Conservation (phyloP, 2,888 invertebrate species). For the Tromatobia lineatoria region DNA sequence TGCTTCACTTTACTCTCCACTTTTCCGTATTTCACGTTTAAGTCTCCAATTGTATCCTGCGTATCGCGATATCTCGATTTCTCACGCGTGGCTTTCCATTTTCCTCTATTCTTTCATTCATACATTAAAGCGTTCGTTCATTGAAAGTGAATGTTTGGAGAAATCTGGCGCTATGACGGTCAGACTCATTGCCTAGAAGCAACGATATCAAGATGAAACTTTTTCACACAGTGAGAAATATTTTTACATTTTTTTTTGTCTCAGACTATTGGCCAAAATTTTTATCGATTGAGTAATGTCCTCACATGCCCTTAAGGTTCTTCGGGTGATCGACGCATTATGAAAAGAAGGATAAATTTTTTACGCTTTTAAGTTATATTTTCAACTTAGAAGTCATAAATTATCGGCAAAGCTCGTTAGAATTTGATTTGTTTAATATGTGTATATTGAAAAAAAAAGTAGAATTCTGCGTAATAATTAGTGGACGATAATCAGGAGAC, state of each 20-base stretch:
- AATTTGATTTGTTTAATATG: no score
- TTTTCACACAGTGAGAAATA: background rate
- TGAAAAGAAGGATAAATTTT: no score
- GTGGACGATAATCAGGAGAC: no score
- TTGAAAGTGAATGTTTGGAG: slow-evolving; percentile 14
- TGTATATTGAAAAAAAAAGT: no score
- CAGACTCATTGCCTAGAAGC: background rate
- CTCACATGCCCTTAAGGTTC: no score
- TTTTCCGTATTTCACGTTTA: slow-evolving; percentile 28
- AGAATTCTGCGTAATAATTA: no score
- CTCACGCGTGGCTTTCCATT: slow-evolving; percentile 41
- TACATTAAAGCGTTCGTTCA: slow-evolving; percentile 30
- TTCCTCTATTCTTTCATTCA: slow-evolving; percentile 28
- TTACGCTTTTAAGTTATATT: no score
- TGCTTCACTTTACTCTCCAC: slow-evolving; percentile 36
- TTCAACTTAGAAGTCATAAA: no score
- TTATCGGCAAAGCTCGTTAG: no score
- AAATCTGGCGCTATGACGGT: background rate
- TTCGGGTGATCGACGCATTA: no score
- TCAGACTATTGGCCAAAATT: no score
- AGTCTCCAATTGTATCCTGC: slow-evolving; percentile 32
- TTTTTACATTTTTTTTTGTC: background rate
- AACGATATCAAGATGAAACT: slow-evolving; percentile 1
- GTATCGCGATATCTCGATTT: slow-evolving; percentile 50
- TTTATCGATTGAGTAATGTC: no score